A percentile compares a stretch with the other conserved stretches of the same genome.
These are phyloP conservation scores for Distichodus sexfasciatus DNA, from an alignment of 2,797 vertebrate genomes.

Conservation along the genomic window DNA sequence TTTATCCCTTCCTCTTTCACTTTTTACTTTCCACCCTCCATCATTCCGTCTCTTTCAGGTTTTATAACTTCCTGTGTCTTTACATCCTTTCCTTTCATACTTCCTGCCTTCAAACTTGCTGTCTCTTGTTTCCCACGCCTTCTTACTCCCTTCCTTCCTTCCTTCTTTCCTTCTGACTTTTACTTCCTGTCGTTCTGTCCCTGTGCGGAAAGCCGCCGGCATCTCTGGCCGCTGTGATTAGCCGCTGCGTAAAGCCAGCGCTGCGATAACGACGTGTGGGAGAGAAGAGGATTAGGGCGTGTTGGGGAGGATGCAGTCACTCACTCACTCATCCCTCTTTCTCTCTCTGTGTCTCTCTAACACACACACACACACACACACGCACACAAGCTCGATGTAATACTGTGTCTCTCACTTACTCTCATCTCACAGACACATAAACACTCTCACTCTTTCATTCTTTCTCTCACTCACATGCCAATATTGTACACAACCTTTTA, in stretches of 20 bases:
- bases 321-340: slow-evolving; percentile 49
- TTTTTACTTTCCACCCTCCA: neutral
- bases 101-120: neutral
- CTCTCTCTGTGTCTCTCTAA: too few relatives aligned
- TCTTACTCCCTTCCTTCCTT: neutral
- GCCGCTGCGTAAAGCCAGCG: slow-evolving; percentile 23
- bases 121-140: neutral
- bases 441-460: too few relatives aligned
- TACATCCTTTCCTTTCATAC: neutral
- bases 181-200: too few relatives aligned
- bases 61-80: neutral
- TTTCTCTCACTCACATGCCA: too few relatives aligned
- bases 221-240: slow-evolving; percentile 24
- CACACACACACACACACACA: neutral
- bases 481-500: slow-evolving; percentile 46
- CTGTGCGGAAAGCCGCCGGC: slow-evolving; percentile 18
- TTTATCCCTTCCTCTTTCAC: neutral
- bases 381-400: neutral
- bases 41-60: too few relatives aligned
- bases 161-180: slow-evolving; percentile 49
- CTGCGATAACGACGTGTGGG: slow-evolving; percentile 38
- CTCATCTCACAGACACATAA: neutral
- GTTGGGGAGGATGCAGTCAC: slow-evolving; percentile 30
- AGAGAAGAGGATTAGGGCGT: slow-evolving; percentile 39
- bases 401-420: too few relatives aligned